Evolutionary conservation across 2,888 invertebrate genomes (phyloP), one percentile per base, ranked within the genome.

Genomic region (Synanthedon myopaeformis): DNA sequence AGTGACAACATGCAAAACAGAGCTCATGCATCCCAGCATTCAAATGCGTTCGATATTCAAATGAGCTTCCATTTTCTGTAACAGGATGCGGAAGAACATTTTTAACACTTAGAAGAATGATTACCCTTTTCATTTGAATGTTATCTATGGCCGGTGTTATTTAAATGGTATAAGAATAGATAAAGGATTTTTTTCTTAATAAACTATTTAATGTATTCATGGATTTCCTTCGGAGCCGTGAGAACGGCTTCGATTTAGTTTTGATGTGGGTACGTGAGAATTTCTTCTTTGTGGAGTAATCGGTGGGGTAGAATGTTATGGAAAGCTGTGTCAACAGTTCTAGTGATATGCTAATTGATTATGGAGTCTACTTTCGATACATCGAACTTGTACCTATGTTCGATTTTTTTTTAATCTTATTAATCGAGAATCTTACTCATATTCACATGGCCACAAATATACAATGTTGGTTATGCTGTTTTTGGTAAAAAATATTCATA

Each of bases 81-180:
- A 66, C 66, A 65, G 74, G 74, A 80, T 65, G 72, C 78, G 82
- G 85, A 85, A 85, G 85, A 84, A 76, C 77, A 82, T 83, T 85
- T 86, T 83, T 85, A 85, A 86, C 87, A 86, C 87, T 82, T 70
- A 64, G 73, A 79, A 85, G 84, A 87, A 86, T 85, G 70, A 70
- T 78, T 76, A 74, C 68, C 72, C 63, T 69, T 72, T 72, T 71
- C 81, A 84, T 85, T 84, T 75, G 84, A 84, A 84, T 84, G 74
- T 57, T 28, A n/a, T 57, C 55, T 54, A 56, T 56, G 76, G 73
- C 75, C 79, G 80, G 80, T 76, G 69, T 73, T 65, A 62, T 59
- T 61, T 63, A 57, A 64, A 59, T 55, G 57, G 69, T 72, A 73
- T 70, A 11, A 23, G 69, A 65, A 70, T 67, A 79, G 79, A 80